phyloP scores from a whole-genome alignment of 2,113 vertebrate genomes.

The Sebastes fasciatus region DNA sequence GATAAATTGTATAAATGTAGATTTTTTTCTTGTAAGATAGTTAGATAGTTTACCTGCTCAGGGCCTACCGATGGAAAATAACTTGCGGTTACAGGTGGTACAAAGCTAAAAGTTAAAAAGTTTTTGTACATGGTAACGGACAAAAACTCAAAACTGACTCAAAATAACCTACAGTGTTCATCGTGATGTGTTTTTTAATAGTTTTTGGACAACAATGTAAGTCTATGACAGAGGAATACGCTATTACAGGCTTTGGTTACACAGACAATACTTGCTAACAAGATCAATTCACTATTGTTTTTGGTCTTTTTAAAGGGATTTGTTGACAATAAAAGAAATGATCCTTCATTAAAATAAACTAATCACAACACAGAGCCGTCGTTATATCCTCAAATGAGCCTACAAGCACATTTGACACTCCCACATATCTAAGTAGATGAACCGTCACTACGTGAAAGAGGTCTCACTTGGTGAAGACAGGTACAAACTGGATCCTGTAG shows the following conservation, averaged over 20 bases:
- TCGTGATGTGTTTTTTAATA: neutral
- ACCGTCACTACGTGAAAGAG: constrained; percentile 13
- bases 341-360: neutral
- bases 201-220: neutral
- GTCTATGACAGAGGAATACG: neutral
- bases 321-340: neutral
- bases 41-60: neutral
- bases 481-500: constrained; percentile 13
- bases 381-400: neutral
- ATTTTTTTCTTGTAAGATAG: neutral
- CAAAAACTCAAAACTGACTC: neutral
- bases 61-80: neutral
- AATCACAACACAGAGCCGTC: neutral
- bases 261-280: neutral
- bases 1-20: neutral
- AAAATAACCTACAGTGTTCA: neutral
- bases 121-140: too few relatives aligned
- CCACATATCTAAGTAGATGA: neutral
- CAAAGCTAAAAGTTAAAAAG: neutral
- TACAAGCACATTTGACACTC: neutral
- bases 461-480: constrained; percentile 35
- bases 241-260: neutral
- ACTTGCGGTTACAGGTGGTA: neutral
- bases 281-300: neutral
- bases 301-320: constrained; percentile 1